A percentile compares a stretch with the other conserved stretches of the same genome.
phyloP scores from a whole-genome alignment of 2,797 vertebrate species.

The Aphelocoma californica region DNA sequence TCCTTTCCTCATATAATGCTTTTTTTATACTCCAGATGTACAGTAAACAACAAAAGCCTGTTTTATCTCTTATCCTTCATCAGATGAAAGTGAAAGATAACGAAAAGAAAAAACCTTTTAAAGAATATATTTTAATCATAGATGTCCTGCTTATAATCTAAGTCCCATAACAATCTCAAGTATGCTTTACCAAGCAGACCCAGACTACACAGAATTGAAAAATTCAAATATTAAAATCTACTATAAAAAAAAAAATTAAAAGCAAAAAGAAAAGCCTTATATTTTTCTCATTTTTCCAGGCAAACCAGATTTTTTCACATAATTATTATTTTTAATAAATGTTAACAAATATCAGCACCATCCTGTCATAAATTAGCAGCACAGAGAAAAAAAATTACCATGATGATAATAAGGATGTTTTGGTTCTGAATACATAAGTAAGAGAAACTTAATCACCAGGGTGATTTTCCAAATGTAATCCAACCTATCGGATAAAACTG shows the following conservation, averaged over 20 bases:
- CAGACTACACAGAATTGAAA: background rate
- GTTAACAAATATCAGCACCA: background rate
- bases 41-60: slow-evolving; percentile 73
- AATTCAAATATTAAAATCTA: background rate
- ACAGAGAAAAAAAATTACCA: background rate
- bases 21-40: slow-evolving; percentile 73
- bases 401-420: background rate
- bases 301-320: background rate
- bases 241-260: background rate
- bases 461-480: slow-evolving; percentile 3
- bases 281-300: background rate
- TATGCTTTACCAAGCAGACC: slow-evolving; percentile 3
- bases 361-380: background rate
- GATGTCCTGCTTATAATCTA: slow-evolving; percentile 3
- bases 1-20: slow-evolving; percentile 66
- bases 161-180: background rate
- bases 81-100: slow-evolving; percentile 66
- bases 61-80: slow-evolving; percentile 71
- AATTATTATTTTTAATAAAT: background rate
- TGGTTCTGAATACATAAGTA: background rate
- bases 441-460: background rate
- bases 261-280: background rate
- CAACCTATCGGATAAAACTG: background rate
- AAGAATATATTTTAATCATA: slow-evolving; percentile 50
- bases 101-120: slow-evolving; percentile 19